Conservation (phyloP, 1,140 invertebrate species). For the Octopus bimaculoides region DNA sequence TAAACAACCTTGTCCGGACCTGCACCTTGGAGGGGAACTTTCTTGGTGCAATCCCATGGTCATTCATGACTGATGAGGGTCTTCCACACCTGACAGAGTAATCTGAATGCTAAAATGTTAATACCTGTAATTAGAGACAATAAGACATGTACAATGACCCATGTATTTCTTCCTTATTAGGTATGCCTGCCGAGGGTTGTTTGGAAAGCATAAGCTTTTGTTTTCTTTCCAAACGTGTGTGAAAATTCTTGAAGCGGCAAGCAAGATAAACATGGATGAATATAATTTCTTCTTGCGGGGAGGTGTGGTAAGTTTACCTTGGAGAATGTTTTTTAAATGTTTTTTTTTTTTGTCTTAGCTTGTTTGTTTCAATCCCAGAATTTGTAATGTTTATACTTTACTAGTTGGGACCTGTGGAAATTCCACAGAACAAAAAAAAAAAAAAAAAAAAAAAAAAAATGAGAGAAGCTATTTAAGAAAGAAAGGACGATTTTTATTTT, state of each 20-base stretch:
- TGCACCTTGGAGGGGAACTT: too few relatives aligned
- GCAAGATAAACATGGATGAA: slow-evolving; percentile 59
- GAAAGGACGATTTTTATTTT: too few relatives aligned
- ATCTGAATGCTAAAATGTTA: too few relatives aligned
- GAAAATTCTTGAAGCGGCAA: slow-evolving; percentile 57
- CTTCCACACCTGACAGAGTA: too few relatives aligned
- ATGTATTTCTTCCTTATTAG: slow-evolving; percentile 47
- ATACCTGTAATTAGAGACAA: background rate
- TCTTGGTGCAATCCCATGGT: background rate
- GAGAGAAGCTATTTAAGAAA: too few relatives aligned
- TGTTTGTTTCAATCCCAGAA: too few relatives aligned
- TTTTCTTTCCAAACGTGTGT: slow-evolving; percentile 62
- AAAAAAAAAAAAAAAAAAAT: too few relatives aligned
- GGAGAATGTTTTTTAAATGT: background rate
- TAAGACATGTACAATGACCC: too few relatives aligned
- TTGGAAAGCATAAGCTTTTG: slow-evolving; percentile 59
- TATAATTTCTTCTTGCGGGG: slow-evolving; percentile 60
- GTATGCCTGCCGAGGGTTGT: slow-evolving; percentile 58
- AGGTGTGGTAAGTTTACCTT: slow-evolving; percentile 52
- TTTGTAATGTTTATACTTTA: too few relatives aligned
- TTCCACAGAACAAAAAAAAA: too few relatives aligned
- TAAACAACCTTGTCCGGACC: too few relatives aligned
- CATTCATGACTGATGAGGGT: background rate
- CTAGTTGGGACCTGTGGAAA: too few relatives aligned
- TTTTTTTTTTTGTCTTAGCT: background rate